Evolutionary conservation across 2,888 invertebrate species (phyloP).

Genomic region (Tetramorium bicarinatum): DNA sequence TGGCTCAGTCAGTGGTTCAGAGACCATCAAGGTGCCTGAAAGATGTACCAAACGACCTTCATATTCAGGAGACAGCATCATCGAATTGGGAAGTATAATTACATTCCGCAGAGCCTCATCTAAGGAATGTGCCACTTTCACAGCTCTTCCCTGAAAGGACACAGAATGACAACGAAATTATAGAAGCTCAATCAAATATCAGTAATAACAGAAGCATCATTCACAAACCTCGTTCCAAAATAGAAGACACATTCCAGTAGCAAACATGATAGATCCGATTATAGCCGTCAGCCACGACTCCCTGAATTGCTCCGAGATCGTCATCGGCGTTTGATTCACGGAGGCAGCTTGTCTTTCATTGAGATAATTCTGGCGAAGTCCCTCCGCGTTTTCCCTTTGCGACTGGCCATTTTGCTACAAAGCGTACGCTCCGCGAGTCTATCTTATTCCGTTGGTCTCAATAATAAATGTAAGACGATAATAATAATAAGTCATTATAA

Average conservation of each 20-base stretch:
- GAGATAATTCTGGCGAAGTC: constrained; percentile 70
- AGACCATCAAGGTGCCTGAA: constrained; percentile 91
- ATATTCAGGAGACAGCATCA: constrained; percentile 88
- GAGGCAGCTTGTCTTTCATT: constrained; percentile 70
- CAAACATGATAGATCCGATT: constrained; percentile 90
- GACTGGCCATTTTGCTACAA: constrained; percentile 76
- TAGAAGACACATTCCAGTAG: constrained; percentile 90
- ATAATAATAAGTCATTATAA: not conserved
- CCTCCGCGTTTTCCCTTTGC: constrained; percentile 71
- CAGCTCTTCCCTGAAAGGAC: constrained; percentile 91
- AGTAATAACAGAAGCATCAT: not conserved
- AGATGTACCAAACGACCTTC: constrained; percentile 93
- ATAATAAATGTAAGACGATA: not conserved
- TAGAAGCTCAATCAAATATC: not conserved
- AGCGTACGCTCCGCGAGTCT: constrained; percentile 23
- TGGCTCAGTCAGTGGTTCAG: constrained; percentile 94
- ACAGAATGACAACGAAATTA: not conserved
- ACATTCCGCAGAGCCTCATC: constrained; percentile 91
- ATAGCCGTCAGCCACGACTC: constrained; percentile 91
- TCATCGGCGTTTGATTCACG: constrained; percentile 74
- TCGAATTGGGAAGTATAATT: constrained; percentile 87
- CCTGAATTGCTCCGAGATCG: constrained; percentile 88
- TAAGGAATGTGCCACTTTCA: constrained; percentile 92
- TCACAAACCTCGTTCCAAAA: constrained; percentile 94
- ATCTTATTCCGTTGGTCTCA: not conserved